A percentile compares a stretch with the other conserved stretches of the same genome.
These are phyloP conservation scores for Aphelocoma californica DNA, from an alignment of 2,797 vertebrate species.

Conservation along the genomic window DNA sequence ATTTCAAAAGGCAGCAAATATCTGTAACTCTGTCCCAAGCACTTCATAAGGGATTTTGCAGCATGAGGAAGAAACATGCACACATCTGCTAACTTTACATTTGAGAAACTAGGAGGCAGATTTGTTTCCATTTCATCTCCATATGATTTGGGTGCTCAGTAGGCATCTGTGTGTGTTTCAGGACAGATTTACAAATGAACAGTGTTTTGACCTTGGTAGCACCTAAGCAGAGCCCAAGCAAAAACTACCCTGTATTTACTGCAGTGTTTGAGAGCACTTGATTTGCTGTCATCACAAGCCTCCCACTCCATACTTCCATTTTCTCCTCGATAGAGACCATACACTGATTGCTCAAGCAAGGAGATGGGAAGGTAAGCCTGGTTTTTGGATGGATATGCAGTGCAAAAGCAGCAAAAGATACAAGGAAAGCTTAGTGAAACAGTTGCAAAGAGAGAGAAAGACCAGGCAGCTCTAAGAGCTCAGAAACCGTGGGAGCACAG, in stretches of 20 bases:
- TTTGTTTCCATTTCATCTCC: conserved; percentile 52
- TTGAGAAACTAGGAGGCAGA: conserved; percentile 8
- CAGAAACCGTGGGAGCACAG: background rate
- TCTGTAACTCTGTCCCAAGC: background rate
- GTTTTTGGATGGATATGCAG: background rate
- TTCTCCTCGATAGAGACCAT: background rate
- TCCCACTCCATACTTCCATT: conserved; percentile 4
- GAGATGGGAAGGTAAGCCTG: background rate
- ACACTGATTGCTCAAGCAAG: background rate
- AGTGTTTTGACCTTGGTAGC: background rate
- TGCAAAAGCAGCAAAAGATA: background rate
- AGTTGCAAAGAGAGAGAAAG: background rate
- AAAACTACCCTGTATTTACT: background rate
- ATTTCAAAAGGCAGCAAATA: conserved; percentile 1
- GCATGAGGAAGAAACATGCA: background rate
- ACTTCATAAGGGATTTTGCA: background rate
- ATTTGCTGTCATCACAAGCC: conserved; percentile 30
- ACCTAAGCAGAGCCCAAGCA: background rate
- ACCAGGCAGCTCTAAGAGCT: background rate
- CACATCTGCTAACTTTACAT: background rate
- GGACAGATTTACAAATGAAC: conserved; percentile 36
- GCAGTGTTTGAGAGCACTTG: background rate
- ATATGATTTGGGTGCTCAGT: background rate
- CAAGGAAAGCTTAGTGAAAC: background rate
- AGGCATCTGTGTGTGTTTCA: background rate